phyloP scores from a whole-genome alignment of 2,888 invertebrate species.

The Teinopalpus imperialis region DNA sequence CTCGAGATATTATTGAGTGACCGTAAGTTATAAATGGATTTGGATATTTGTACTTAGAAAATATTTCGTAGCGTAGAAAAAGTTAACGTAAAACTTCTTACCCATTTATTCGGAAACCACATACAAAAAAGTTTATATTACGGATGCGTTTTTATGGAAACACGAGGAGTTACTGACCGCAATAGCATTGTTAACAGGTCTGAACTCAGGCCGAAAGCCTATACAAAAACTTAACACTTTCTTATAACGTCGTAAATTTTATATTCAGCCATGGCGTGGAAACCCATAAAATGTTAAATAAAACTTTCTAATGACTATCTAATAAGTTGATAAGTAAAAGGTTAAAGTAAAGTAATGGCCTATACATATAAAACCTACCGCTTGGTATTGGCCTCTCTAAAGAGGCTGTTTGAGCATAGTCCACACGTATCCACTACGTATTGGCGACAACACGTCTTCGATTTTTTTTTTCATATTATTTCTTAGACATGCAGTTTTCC shows the following conservation, averaged over 20 bases:
- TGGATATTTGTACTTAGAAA: not conserved
- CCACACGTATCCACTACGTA: too few relatives aligned
- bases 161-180: slow-evolving; percentile 31
- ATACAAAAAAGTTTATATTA: slow-evolving; percentile 30
- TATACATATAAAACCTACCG: too few relatives aligned
- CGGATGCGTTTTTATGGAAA: slow-evolving; percentile 28
- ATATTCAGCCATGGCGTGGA: not conserved
- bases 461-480: too few relatives aligned
- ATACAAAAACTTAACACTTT: slow-evolving; percentile 16
- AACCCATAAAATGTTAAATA: too few relatives aligned
- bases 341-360: too few relatives aligned
- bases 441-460: too few relatives aligned
- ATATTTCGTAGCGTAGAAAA: slow-evolving; percentile 25
- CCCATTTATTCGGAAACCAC: slow-evolving; percentile 28
- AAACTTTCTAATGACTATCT: too few relatives aligned
- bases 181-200: slow-evolving; percentile 19
- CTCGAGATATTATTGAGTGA: slow-evolving; percentile 5
- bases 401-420: too few relatives aligned
- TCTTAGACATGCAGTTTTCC: too few relatives aligned
- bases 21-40: not conserved
- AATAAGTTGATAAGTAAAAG: too few relatives aligned
- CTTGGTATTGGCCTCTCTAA: too few relatives aligned
- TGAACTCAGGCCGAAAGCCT: not conserved
- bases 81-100: slow-evolving; percentile 18
- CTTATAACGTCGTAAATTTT: slow-evolving; percentile 5